Percentiles rank a stretch among this genome's conserved stretches.
Evolutionary conservation across 2,888 invertebrate genomes (phyloP).

Genomic region (Ramazzottius varieornatus): DNA sequence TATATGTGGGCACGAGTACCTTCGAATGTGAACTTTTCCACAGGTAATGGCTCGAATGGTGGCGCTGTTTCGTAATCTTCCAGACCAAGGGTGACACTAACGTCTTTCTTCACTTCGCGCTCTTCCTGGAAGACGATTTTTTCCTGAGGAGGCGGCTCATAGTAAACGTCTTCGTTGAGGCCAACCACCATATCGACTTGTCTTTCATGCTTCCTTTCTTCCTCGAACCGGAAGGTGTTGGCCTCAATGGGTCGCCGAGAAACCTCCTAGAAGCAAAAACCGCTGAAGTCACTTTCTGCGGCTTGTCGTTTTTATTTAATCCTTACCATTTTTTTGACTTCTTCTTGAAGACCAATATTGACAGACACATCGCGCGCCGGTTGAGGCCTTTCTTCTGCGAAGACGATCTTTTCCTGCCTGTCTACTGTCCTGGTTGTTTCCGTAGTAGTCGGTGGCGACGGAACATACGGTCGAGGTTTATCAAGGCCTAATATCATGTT

Average conservation of each 20-base stretch:
- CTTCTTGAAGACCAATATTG: neutral
- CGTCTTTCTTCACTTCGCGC: neutral
- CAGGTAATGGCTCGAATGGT: neutral
- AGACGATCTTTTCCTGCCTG: neutral
- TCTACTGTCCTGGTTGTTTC: neutral
- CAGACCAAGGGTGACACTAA: neutral
- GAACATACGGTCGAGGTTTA: neutral
- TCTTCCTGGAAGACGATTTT: neutral
- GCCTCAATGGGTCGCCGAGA: neutral
- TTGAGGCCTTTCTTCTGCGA: neutral
- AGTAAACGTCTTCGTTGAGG: neutral
- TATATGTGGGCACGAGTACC: too few relatives aligned
- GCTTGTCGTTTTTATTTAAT: too few relatives aligned
- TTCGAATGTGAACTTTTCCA: slow-evolving; percentile 1
- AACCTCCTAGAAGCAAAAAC: neutral
- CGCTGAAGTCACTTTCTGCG: too few relatives aligned
- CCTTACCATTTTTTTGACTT: neutral
- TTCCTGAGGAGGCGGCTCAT: neutral
- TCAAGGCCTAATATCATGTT: neutral
- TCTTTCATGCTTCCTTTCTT: neutral
- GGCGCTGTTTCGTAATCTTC: neutral
- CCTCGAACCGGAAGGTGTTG: neutral
- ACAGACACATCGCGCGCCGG: neutral
- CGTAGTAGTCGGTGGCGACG: neutral
- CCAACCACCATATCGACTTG: neutral